Conservation (phyloP, 2,888 invertebrate genomes). For the Julus scandinavius region DNA sequence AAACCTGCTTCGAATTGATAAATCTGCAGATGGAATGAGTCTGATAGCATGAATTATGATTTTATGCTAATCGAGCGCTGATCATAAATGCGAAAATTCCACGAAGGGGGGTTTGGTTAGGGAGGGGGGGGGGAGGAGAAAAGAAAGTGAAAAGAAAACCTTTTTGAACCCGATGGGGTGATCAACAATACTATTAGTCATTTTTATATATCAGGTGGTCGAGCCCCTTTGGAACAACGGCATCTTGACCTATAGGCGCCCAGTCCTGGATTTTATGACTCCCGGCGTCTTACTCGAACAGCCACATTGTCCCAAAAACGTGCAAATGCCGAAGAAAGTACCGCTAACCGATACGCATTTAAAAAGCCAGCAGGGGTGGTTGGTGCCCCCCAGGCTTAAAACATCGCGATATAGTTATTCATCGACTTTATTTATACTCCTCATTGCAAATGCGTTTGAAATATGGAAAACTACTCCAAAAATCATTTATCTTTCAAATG, state of each 20-base stretch:
- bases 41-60: constrained; percentile 43
- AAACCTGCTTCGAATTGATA: constrained; percentile 36
- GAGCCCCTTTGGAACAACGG: constrained; percentile 30
- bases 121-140: background rate
- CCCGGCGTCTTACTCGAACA: background rate
- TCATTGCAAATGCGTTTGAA: background rate
- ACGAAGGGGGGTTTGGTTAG: constrained; percentile 26
- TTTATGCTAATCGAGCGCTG: constrained; percentile 24
- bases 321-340: background rate
- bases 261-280: background rate
- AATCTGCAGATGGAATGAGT: constrained; percentile 25
- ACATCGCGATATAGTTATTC: constrained; percentile 27
- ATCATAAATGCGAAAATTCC: constrained; percentile 40
- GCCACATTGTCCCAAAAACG: constrained; percentile 4
- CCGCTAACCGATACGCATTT: background rate
- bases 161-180: constrained; percentile 24
- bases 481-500: background rate
- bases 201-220: constrained; percentile 41
- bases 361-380: background rate
- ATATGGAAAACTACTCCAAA: background rate
- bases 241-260: constrained; percentile 26
- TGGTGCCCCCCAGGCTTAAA: background rate
- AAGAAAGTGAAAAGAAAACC: constrained; percentile 1
- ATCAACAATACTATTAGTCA: constrained; percentile 40
- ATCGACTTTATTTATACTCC: constrained; percentile 28